These are phyloP conservation scores for Eristalis intricaria DNA, from an alignment of 2,888 invertebrate genomes.

Conservation along the genomic window DNA sequence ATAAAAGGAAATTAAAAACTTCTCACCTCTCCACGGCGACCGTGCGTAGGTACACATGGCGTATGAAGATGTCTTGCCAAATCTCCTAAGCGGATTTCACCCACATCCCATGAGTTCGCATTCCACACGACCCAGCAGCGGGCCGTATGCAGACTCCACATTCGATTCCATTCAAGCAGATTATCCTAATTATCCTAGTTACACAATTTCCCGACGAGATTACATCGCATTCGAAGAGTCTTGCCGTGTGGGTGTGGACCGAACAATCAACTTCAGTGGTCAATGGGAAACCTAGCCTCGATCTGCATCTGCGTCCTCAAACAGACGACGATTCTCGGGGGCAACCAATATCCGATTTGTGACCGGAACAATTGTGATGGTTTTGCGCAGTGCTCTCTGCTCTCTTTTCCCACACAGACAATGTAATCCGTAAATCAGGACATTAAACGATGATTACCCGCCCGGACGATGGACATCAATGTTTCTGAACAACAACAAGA, in stretches of 20 bases:
- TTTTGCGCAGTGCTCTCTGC: constrained; percentile 60
- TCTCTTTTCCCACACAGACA: constrained; percentile 26
- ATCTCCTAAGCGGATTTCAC: constrained; percentile 59
- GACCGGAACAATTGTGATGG: constrained; percentile 80
- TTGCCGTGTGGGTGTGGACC: constrained; percentile 61
- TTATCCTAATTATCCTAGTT: constrained; percentile 72
- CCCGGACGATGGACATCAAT: constrained; percentile 31
- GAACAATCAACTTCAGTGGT: constrained; percentile 70
- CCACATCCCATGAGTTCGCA: constrained; percentile 47
- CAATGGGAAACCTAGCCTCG: constrained; percentile 50
- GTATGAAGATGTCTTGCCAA: constrained; percentile 10
- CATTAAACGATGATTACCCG: constrained; percentile 69
- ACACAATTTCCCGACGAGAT: constrained; percentile 68
- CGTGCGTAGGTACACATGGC: background rate
- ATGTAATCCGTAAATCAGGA: constrained; percentile 70
- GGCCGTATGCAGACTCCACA: constrained; percentile 17
- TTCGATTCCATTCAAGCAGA: constrained; percentile 58
- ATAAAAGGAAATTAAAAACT: constrained; percentile 53
- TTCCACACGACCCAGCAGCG: background rate
- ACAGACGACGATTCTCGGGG: constrained; percentile 34
- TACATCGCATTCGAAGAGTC: constrained; percentile 64
- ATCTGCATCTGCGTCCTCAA: constrained; percentile 57
- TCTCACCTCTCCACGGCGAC: constrained; percentile 33
- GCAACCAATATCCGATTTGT: constrained; percentile 78
- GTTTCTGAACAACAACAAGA: constrained; percentile 59